Conservation (phyloP, 2,888 invertebrate genomes). For the Selenia dentaria region DNA sequence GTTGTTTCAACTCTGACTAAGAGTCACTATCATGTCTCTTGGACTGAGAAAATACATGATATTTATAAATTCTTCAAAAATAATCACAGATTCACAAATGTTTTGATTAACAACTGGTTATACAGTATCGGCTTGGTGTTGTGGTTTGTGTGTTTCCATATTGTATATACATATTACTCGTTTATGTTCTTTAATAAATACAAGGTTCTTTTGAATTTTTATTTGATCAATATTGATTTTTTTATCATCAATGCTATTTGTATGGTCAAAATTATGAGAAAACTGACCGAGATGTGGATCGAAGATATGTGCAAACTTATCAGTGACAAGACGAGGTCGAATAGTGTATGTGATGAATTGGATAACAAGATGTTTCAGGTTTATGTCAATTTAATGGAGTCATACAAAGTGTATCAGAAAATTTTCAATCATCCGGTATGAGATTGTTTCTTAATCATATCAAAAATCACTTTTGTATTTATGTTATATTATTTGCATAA, state of each 20-base stretch:
- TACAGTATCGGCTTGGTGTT: background rate
- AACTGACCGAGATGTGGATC: conserved; percentile 5
- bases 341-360: too few relatives aligned
- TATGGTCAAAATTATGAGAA: conserved; percentile 1
- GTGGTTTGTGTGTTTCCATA: too few relatives aligned
- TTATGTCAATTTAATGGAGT: background rate
- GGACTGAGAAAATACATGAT: background rate
- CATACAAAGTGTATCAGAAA: background rate
- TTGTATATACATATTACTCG: too few relatives aligned
- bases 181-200: too few relatives aligned
- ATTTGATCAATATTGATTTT: background rate
- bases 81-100: background rate
- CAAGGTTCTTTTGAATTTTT: too few relatives aligned
- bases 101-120: background rate
- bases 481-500: too few relatives aligned
- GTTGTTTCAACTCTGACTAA: too few relatives aligned
- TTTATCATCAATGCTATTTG: conserved; percentile 6
- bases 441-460: too few relatives aligned
- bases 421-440: conserved; percentile 3
- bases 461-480: too few relatives aligned
- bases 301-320: background rate
- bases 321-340: too few relatives aligned
- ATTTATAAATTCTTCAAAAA: conserved; percentile 7
- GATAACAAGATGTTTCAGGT: too few relatives aligned
- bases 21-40: too few relatives aligned